Evolutionary conservation across 2,888 invertebrate genomes (phyloP).

Genomic region (Lamproptera curius): DNA sequence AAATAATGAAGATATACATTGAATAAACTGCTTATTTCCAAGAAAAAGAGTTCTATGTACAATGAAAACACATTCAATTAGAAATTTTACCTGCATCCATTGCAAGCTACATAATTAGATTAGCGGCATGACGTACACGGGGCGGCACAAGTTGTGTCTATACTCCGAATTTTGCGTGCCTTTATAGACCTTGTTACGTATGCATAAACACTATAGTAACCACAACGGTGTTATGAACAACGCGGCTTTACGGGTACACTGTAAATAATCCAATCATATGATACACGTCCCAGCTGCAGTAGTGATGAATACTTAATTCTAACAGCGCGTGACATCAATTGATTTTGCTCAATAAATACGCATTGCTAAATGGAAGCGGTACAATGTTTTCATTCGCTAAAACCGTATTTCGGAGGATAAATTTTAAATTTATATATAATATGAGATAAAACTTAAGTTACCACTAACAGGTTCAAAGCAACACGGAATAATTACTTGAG

Average conservation of each 20-base stretch:
- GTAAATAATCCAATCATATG: conserved; percentile 17
- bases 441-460: too few species aligned
- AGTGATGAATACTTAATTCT: conserved; percentile 10
- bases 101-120: conserved; percentile 29
- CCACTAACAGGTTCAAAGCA: too few species aligned
- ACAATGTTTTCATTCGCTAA: neutral
- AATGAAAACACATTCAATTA: too few species aligned
- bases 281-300: conserved; percentile 9
- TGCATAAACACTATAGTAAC: conserved; percentile 14
- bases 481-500: too few species aligned
- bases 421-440: too few species aligned
- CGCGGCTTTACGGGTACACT: conserved; percentile 3
- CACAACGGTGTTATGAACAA: conserved; percentile 5
- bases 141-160: conserved; percentile 16
- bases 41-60: too few species aligned
- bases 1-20: too few species aligned
- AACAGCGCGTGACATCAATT: conserved; percentile 2
- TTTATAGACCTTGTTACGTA: conserved; percentile 17
- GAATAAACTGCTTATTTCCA: too few species aligned
- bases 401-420: too few species aligned
- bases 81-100: conserved; percentile 6
- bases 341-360: neutral
- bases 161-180: conserved; percentile 25
- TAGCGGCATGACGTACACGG: conserved; percentile 23
- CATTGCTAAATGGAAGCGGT: neutral